Base-by-base conservation (phyloP, 2,113 vertebrate genomes). In the Euleptes europaea region DNA sequence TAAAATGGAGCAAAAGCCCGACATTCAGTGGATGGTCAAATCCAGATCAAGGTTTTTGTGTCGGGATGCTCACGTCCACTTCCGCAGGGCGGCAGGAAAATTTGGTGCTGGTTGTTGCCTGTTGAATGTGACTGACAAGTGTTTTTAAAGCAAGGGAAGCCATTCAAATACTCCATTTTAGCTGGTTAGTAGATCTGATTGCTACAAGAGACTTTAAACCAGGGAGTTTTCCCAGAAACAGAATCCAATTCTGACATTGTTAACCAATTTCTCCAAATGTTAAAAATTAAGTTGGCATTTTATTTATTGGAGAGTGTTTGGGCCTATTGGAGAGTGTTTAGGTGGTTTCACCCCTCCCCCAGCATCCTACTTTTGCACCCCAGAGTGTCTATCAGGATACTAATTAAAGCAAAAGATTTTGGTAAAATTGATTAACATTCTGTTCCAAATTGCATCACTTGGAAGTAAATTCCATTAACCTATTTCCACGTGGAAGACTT, bases 381-480 rank as follows among this genome's bases (percentile, higher is more conserved):
- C 23, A 63, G 13, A 35, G 65, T 85, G 79, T 72, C 12, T 4
- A 47, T 47, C 40, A 38, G 49, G 70, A 63, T 79, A 9, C 38
- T 88, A 94, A 88, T 90, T 89, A 92, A 90, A 90, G 86, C 86
- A 86, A 91, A 90, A 91, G 86, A 88, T 89, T 91, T 63, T 33
- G 4, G 23, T 71, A 42, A 71, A 60, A 44, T n/a, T 70, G 10
- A 78, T 78, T 70, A 57, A 23, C 12, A 9, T 21, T 84, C 75
- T 57, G 35, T 78, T 84, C 11, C 9, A 23, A 78, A 17, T 12
- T 51, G 6, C 26, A 54, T 77, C 40, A 77, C 67, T 69, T 77
- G 28, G 75, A 79, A 79, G 21, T 33, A 44, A 60, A 19, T 71
- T 71, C 49, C 49, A 44, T 83, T 15, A 65, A 66, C 75, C 63